Evolutionary conservation across 2,113 vertebrate species (phyloP), one percentile per base, ranked within the genome.

Genomic region (Cololabis saira): DNA sequence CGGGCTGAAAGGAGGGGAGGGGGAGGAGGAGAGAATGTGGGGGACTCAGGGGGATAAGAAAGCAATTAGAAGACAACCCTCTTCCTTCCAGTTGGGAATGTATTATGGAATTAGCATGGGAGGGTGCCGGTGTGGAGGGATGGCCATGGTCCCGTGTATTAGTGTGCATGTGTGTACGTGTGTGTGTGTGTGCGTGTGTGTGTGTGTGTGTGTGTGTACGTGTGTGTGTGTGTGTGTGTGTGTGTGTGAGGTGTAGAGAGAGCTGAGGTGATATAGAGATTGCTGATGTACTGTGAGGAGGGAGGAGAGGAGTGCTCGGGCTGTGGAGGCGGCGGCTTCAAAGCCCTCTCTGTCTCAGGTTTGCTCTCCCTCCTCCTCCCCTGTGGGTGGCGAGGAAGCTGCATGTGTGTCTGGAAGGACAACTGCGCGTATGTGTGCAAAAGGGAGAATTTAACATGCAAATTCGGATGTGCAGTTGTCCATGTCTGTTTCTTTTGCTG

Each of bases 31-130:
- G 82, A 64, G 56, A 61, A 70, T 13, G 63, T 65, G 59, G 51
- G 75, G 73, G 82, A 80, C 91, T 91, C 91, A 40, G 80, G 92
- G 91, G 92, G 91, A 92, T 92, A 92, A 91, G 91, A 93, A 93
- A 93, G 93, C 93, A 93, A 93, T 93, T 93, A 93, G 92, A 90
- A 91, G 88, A 90, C 91, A 92, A 89, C 82, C 88, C 90, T 89
- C 84, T 91, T 90, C 89, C 92, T 92, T 92, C 90, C 91, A 93
- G 90, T 92, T 75, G 60, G 83, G 91, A 91, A 92, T 91, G 81
- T 91, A 92, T 93, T 93, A 94, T 92, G 93, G 92, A 92, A 94
- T 93, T 92, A 92, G 91, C 91, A 75, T 67, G 68, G 75, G 80
- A 66, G 79, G 61, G 44, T 49, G 55, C 47, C 40, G 19, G 57